Evolutionary conservation across 2,797 vertebrate species (phyloP).

Genomic region (Parambassis ranga): DNA sequence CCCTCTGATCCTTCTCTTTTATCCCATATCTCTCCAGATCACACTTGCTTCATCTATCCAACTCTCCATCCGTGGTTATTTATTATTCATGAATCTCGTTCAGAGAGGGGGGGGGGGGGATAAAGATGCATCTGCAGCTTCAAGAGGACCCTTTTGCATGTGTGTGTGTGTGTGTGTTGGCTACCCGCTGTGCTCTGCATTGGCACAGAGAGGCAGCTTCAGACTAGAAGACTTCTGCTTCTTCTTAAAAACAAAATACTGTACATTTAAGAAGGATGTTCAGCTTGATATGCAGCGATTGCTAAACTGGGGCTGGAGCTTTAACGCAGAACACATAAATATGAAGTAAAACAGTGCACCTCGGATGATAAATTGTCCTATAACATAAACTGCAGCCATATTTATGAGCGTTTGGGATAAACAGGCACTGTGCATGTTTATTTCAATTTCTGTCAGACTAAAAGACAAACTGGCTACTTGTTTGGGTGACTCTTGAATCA

Average conservation of each 20-base stretch:
- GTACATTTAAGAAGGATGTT: background rate
- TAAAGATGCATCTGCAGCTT: conserved; percentile 49
- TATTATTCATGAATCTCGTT: conserved; percentile 67
- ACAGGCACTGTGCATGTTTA: background rate
- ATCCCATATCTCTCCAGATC: conserved; percentile 10
- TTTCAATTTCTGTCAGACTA: background rate
- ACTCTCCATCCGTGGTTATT: conserved; percentile 26
- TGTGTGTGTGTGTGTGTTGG: background rate
- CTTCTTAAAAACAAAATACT: background rate
- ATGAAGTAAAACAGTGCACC: background rate
- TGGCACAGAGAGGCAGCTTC: conserved; percentile 13
- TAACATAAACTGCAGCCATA: background rate
- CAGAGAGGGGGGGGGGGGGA: conserved; percentile 18
- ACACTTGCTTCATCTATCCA: conserved; percentile 18
- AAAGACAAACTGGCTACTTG: background rate
- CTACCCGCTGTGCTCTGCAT: conserved; percentile 1
- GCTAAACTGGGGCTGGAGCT: too few relatives aligned
- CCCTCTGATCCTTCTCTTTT: conserved; percentile 24
- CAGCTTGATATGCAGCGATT: too few relatives aligned
- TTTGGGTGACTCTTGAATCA: background rate
- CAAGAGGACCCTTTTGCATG: conserved; percentile 15
- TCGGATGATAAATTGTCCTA: background rate
- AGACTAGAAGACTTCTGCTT: background rate
- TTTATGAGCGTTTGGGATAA: background rate
- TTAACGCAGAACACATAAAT: background rate